A percentile compares a stretch with the other conserved stretches of the same genome.
phyloP scores from a whole-genome alignment of 2,888 invertebrate species.

The Drosophila paranaensis region DNA sequence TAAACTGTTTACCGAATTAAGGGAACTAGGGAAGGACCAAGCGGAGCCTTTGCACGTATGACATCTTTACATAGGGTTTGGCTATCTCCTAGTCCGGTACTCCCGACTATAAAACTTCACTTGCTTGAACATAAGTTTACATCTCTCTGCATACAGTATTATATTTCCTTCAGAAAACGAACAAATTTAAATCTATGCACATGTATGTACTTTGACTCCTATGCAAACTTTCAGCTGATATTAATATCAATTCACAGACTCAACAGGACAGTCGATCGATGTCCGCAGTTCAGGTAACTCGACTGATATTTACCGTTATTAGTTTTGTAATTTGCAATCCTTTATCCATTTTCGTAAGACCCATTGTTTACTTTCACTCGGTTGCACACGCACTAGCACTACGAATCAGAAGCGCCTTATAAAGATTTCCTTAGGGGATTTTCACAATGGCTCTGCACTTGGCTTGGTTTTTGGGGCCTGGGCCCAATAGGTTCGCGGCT shows the following conservation, averaged over 20 bases:
- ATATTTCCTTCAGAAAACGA: no score
- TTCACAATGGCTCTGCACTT: constrained; percentile 46
- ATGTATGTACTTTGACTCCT: no score
- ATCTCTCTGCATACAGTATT: no score
- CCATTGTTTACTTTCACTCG: constrained; percentile 76
- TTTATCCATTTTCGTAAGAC: constrained; percentile 75
- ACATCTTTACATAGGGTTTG: no score
- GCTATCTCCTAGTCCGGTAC: no score
- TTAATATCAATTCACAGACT: neutral
- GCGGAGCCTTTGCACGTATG: no score
- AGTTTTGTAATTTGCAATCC: constrained; percentile 73
- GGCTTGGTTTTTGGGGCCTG: constrained; percentile 22
- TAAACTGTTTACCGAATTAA: no score
- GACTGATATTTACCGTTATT: constrained; percentile 74
- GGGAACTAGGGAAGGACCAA: no score
- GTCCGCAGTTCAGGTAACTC: constrained; percentile 12
- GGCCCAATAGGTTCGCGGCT: constrained; percentile 15
- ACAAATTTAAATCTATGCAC: no score
- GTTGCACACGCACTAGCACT: constrained; percentile 26
- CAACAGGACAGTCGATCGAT: neutral
- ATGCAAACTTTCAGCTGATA: neutral
- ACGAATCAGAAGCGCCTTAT: constrained; percentile 43
- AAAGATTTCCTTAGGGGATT: constrained; percentile 60
- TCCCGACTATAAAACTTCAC: no score
- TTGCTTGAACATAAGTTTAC: no score